Evolutionary conservation across 2,113 vertebrate species (phyloP).

Genomic region (Nerophis lumbriciformis): DNA sequence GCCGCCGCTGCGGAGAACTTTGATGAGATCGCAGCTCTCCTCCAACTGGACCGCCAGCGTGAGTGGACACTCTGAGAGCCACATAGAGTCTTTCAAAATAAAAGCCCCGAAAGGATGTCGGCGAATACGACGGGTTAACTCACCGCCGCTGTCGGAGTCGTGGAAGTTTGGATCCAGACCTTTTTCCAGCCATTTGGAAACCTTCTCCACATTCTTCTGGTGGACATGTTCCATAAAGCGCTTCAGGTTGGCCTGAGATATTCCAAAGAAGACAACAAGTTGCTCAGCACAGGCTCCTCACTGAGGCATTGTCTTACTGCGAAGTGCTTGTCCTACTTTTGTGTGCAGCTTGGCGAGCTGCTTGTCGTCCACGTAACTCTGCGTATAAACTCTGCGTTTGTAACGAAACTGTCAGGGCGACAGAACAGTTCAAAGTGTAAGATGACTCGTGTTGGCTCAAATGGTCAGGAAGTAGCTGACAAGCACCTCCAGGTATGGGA

Average conservation of each 20-base stretch:
- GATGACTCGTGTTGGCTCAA: not conserved
- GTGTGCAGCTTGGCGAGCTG: slow-evolving; percentile 96
- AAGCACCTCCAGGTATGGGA: slow-evolving; percentile 73
- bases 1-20: slow-evolving; percentile 82
- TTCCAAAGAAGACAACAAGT: not conserved
- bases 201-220: slow-evolving; percentile 71
- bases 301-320: not conserved
- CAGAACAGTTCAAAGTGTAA: not conserved
- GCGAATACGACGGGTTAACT: not conserved
- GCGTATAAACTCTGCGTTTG: slow-evolving; percentile 90
- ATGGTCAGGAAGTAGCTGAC: no score
- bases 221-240: slow-evolving; percentile 75
- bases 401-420: slow-evolving; percentile 84
- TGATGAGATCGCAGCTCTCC: slow-evolving; percentile 80
- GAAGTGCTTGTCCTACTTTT: slow-evolving; percentile 72
- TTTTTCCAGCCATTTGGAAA: slow-evolving; percentile 74
- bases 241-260: slow-evolving; percentile 72
- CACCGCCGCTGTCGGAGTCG: slow-evolving; percentile 72
- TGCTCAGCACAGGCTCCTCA: not conserved
- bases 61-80: slow-evolving; percentile 83
- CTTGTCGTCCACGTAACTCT: slow-evolving; percentile 91
- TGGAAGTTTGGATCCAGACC: slow-evolving; percentile 77
- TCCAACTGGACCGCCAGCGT: slow-evolving; percentile 89
- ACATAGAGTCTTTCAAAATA: not conserved
- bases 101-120: not conserved